A percentile compares a stretch with the other conserved stretches of the same genome.
These are phyloP conservation scores for Syrmaticus mikado DNA, from an alignment of 2,113 vertebrate species.

Conservation along the genomic window DNA sequence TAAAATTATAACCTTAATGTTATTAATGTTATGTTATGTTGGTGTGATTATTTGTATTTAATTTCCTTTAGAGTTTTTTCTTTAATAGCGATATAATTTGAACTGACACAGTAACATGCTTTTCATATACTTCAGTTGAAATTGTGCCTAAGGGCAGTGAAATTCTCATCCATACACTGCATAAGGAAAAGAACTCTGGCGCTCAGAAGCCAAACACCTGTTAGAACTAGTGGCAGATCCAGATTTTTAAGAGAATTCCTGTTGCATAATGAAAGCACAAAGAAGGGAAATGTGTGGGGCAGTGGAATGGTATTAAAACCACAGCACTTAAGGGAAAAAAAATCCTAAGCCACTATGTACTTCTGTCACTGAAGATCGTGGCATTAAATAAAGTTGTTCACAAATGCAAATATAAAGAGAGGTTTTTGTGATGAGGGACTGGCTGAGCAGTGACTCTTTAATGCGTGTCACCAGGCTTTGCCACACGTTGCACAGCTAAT, in stretches of 20 bases:
- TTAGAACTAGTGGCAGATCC: constrained; percentile 16
- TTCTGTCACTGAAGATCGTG: background rate
- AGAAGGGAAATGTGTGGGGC: constrained; percentile 45
- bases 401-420: background rate
- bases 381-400: background rate
- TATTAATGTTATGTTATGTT: constrained; percentile 57
- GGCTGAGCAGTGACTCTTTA: background rate
- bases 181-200: constrained; percentile 26
- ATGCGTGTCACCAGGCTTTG: background rate
- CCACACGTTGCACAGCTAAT: background rate
- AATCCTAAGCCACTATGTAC: background rate
- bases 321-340: background rate
- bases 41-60: constrained; percentile 69
- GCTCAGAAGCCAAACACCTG: constrained; percentile 70
- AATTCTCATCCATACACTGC: constrained; percentile 51
- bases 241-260: constrained; percentile 67
- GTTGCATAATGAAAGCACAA: constrained; percentile 64
- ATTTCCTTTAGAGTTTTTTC: constrained; percentile 63
- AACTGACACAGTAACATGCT: constrained; percentile 68
- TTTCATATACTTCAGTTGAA: constrained; percentile 71
- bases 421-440: background rate
- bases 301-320: constrained; percentile 39
- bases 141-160: constrained; percentile 58
- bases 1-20: constrained; percentile 59
- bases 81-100: constrained; percentile 68